phyloP scores from a whole-genome alignment of 2,888 invertebrate species.

The Tethea ocularis region DNA sequence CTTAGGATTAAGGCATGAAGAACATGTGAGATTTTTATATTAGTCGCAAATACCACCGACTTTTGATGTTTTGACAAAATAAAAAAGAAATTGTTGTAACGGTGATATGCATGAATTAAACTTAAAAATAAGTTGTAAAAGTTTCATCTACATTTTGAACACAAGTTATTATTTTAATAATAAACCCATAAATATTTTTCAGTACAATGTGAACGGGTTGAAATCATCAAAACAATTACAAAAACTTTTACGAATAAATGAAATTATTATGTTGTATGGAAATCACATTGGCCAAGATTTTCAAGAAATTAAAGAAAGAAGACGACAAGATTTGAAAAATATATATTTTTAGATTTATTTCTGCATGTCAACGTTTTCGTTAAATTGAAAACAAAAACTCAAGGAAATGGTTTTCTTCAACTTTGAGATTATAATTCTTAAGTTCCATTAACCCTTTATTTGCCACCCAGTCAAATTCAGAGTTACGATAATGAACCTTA shows the following conservation, averaged over 20 bases:
- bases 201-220: background rate
- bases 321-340: background rate
- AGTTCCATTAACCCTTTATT: background rate
- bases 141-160: background rate
- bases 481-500: too few relatives aligned
- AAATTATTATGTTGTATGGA: background rate
- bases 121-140: background rate
- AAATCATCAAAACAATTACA: background rate
- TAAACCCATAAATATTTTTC: background rate
- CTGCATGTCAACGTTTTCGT: constrained; percentile 2
- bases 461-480: too few relatives aligned
- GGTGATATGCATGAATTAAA: constrained; percentile 4
- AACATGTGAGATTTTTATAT: background rate
- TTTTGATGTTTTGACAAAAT: background rate
- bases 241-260: background rate
- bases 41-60: constrained; percentile 4
- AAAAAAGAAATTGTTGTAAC: background rate
- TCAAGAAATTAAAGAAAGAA: background rate
- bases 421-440: constrained; percentile 7
- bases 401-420: background rate
- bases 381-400: background rate
- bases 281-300: background rate
- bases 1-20: background rate
- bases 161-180: background rate
- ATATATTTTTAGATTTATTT: background rate